These are phyloP conservation scores for Atethmia centrago DNA, from an alignment of 2,888 invertebrate genomes.

Conservation along the genomic window DNA sequence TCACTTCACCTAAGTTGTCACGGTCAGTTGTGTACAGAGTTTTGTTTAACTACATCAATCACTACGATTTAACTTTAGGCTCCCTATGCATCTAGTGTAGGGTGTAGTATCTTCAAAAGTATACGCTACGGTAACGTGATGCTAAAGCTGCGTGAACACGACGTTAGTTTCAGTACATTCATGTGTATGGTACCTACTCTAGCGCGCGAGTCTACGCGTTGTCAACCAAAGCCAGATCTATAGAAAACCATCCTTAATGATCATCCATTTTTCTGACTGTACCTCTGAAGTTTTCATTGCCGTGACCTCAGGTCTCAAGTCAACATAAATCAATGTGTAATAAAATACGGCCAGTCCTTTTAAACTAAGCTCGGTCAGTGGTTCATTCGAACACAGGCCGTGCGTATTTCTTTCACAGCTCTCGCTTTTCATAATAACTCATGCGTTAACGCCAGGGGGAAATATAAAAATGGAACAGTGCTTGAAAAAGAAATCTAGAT, in stretches of 20 bases:
- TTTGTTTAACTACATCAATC: neutral
- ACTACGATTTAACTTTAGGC: neutral
- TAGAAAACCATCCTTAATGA: too few species aligned
- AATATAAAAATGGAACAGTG: constrained; percentile 73
- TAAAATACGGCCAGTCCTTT: constrained; percentile 46
- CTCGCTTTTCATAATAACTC: constrained; percentile 76
- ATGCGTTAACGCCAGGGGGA: constrained; percentile 78
- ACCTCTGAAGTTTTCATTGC: constrained; percentile 28
- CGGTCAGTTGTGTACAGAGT: too few species aligned
- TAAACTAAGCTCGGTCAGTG: constrained; percentile 72
- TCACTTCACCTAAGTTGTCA: too few species aligned
- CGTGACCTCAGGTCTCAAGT: constrained; percentile 31
- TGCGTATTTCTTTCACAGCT: constrained; percentile 76
- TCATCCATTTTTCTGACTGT: constrained; percentile 2
- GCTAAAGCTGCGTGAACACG: neutral
- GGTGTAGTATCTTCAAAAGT: neutral
- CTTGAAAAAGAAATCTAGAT: constrained; percentile 48
- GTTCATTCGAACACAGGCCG: constrained; percentile 71
- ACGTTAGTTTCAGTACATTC: too few species aligned
- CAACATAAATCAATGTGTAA: constrained; percentile 59
- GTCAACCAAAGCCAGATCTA: neutral
- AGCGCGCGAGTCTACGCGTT: too few species aligned
- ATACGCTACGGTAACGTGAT: neutral
- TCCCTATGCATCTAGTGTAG: neutral
- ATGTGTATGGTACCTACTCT: neutral